Evolutionary conservation across 2,113 vertebrate species (phyloP), one percentile per base, ranked within the genome.

Genomic region (Echinops telfairi): DNA sequence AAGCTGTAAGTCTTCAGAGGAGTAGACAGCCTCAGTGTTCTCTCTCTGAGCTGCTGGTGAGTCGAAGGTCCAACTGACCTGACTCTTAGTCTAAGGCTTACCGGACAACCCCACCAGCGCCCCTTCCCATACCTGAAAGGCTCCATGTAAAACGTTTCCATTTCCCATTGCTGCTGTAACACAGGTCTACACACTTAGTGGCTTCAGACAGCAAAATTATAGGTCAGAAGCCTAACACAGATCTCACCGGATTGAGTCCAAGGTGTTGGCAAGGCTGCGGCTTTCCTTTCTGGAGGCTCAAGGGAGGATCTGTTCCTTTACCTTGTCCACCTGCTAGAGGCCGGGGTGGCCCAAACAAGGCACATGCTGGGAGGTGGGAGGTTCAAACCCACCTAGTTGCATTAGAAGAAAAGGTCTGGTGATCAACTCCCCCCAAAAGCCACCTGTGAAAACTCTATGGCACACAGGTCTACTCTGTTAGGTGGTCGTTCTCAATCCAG

Each of bases 241-340:
- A 58, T 25, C 43, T 87, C 36, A 70, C 62, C 31, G 57, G 58
- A 38, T 47, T 75, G 76, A 82, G 71, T 68, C 53, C 83, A 43
- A 86, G 40, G 40, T 16, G 12, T 87, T 22, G 19, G 25, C 23
- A 78, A 43, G 68, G 15, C 57, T 38, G 6, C 20, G 1, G 47
- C 47, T 53, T 47, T 82, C 70, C 58, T 87, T 91, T 27, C 68
- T 68, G 73, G 36, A 86, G 40, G 22, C 19, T 81, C 40, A 20
- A n/a, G n/a, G 88, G 66, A 76, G 16, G 33, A 90, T 16, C 70
- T 27, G 27, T 62, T 58, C 70, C 40, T 15, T 80, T 36, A 33
- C 15, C 40, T 88, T 93, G 53, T 57, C 90, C 43, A 16, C 23
- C n/a, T 88, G 60, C 36, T 20, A 29, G 86, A 91, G 66, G 29